Evolutionary conservation across 1,140 invertebrate species (phyloP).

Genomic region (Papilio polytes): DNA sequence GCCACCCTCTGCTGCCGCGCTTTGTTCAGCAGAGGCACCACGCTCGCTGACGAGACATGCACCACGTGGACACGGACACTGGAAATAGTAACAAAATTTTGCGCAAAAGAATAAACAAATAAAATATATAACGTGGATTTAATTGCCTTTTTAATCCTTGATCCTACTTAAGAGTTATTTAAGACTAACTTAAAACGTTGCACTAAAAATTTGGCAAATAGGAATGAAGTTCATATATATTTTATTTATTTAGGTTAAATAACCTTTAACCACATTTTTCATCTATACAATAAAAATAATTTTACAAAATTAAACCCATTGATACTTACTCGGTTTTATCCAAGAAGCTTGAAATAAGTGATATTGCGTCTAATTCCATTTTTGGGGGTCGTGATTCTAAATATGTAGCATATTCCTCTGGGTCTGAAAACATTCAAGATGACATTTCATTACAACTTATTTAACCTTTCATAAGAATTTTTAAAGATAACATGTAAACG

Average conservation of each 20-base stretch:
- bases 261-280: too few relatives aligned
- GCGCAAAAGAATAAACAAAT: too few relatives aligned
- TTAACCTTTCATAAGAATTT: neutral
- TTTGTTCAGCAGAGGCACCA: constrained; percentile 69
- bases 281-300: too few relatives aligned
- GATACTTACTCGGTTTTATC: constrained; percentile 84
- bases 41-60: constrained; percentile 87
- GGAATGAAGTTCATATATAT: too few relatives aligned
- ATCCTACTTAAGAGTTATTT: neutral
- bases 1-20: constrained; percentile 54
- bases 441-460: neutral
- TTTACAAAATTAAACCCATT: too few relatives aligned
- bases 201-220: too few relatives aligned
- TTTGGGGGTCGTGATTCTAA: constrained; percentile 85
- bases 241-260: too few relatives aligned
- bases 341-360: constrained; percentile 85
- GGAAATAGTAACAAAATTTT: constrained; percentile 19
- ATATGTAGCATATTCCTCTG: constrained; percentile 86
- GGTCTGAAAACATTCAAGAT: constrained; percentile 71
- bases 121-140: neutral
- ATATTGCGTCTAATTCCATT: constrained; percentile 88
- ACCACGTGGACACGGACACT: constrained; percentile 89
- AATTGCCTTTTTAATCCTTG: neutral
- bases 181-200: too few relatives aligned
- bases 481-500: neutral